phyloP scores from a whole-genome alignment of 1,140 invertebrate genomes.

The Idris sp. region DNA sequence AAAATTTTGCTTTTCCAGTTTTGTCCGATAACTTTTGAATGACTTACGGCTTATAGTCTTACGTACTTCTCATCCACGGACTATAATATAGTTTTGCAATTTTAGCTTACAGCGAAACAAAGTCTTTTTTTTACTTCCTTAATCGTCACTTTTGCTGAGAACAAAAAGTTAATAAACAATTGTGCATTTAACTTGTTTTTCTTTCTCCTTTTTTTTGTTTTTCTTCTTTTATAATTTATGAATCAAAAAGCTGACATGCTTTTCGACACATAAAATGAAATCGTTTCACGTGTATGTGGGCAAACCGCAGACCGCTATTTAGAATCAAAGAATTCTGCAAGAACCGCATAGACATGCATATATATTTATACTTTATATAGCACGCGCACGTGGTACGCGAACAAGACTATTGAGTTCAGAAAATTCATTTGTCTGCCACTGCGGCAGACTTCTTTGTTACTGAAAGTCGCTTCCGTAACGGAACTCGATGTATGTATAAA shows the following conservation, averaged over 20 bases:
- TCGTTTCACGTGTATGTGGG: conserved; percentile 12
- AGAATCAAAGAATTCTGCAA: conserved; percentile 34
- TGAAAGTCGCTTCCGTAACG: conserved; percentile 41
- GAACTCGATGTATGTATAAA: conserved; percentile 32
- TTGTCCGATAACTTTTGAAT: conserved; percentile 56
- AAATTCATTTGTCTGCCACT: conserved; percentile 48
- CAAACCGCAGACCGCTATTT: conserved; percentile 22
- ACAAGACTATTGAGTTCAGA: conserved; percentile 44
- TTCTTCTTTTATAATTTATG: too few species aligned
- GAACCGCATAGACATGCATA: conserved; percentile 22
- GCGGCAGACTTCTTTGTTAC: conserved; percentile 57
- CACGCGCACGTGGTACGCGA: conserved; percentile 7
- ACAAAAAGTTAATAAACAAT: too few species aligned
- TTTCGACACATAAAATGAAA: too few species aligned
- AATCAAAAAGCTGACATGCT: too few species aligned
- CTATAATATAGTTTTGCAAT: conserved; percentile 38
- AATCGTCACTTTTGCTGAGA: conserved; percentile 19
- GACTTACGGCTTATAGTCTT: conserved; percentile 59
- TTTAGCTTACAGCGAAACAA: conserved; percentile 26
- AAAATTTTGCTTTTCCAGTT: conserved; percentile 52
- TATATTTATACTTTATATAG: conserved; percentile 30
- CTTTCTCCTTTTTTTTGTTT: too few species aligned
- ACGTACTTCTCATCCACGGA: conserved; percentile 38
- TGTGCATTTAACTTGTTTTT: too few species aligned
- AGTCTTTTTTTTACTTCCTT: conserved; percentile 2